Evolutionary conservation across 2,797 vertebrate species (phyloP).

Genomic region (Tiaroga cobitis): DNA sequence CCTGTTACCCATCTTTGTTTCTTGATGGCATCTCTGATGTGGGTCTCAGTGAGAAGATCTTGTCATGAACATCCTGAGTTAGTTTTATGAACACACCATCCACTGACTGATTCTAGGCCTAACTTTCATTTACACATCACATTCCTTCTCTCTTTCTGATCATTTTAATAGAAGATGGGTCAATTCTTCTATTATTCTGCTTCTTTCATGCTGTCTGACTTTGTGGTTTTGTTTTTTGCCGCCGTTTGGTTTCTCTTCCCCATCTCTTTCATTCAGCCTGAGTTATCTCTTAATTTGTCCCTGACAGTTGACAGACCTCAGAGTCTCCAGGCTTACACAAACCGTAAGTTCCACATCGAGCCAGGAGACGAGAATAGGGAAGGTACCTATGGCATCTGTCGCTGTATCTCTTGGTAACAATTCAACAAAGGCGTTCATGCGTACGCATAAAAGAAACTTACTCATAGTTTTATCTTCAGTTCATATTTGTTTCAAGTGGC

Average conservation of each 20-base stretch:
- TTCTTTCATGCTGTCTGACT: slow-evolving; percentile 30
- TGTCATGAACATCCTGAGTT: not conserved
- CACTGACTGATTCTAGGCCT: not conserved
- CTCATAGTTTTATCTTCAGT: slow-evolving; percentile 14
- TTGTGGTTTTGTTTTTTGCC: slow-evolving; percentile 31
- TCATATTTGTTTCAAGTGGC: slow-evolving; percentile 8
- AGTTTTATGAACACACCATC: not conserved
- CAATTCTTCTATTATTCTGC: slow-evolving; percentile 27
- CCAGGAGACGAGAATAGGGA: slow-evolving; percentile 51
- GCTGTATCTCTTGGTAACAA: slow-evolving; percentile 37
- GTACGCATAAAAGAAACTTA: not conserved
- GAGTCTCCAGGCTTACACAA: slow-evolving; percentile 58
- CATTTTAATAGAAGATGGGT: slow-evolving; percentile 43
- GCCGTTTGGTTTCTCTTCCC: slow-evolving; percentile 23
- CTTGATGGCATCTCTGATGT: not conserved
- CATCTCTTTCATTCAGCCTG: slow-evolving; percentile 52
- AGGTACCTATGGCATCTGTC: slow-evolving; percentile 52
- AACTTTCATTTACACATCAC: not conserved
- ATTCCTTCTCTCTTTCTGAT: slow-evolving; percentile 43
- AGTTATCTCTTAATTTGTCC: slow-evolving; percentile 60
- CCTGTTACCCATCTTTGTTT: not conserved
- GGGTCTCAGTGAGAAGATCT: not conserved
- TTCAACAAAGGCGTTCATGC: slow-evolving; percentile 10
- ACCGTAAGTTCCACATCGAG: slow-evolving; percentile 42
- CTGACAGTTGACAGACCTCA: slow-evolving; percentile 70